Percentiles rank a stretch among this genome's conserved stretches.
phyloP scores from a whole-genome alignment of 2,888 invertebrate species.

The Drosophila picticornis region DNA sequence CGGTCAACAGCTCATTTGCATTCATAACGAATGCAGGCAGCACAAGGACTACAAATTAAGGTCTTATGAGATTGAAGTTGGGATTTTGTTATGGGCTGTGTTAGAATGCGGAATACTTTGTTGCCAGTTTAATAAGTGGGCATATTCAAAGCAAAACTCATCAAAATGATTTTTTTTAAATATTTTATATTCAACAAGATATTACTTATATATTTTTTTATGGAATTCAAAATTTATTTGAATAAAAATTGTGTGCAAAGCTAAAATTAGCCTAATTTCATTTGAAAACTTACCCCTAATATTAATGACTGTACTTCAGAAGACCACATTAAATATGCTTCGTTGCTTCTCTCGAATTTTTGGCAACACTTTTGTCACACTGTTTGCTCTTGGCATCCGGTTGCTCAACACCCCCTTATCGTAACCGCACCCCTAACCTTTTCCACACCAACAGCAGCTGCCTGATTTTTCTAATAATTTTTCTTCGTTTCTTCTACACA shows the following conservation, averaged over 20 bases:
- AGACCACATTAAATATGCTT: constrained; percentile 47
- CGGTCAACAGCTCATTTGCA: constrained; percentile 61
- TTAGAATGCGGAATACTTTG: not conserved
- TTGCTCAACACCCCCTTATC: not conserved
- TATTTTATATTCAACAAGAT: not conserved
- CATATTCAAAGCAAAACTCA: not conserved
- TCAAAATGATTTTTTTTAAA: not conserved
- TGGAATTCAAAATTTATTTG: not conserved
- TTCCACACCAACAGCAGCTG: constrained; percentile 1
- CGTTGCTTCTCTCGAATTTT: constrained; percentile 25
- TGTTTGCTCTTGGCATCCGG: constrained; percentile 46
- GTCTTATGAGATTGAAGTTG: constrained; percentile 17
- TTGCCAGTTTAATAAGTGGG: not conserved
- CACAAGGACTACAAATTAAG: constrained; percentile 29
- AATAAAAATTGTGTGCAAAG: not conserved
- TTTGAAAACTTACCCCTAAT: not conserved
- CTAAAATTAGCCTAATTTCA: not conserved
- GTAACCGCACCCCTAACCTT: not conserved
- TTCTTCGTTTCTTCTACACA: constrained; percentile 62
- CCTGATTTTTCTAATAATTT: constrained; percentile 40
- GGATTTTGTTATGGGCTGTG: not conserved
- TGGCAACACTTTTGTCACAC: constrained; percentile 48
- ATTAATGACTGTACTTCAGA: constrained; percentile 13
- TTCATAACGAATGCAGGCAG: constrained; percentile 60
- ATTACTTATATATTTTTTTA: not conserved